These are phyloP conservation scores for Epistrophe grossulariae DNA, from an alignment of 2,888 invertebrate species.

Conservation along the genomic window DNA sequence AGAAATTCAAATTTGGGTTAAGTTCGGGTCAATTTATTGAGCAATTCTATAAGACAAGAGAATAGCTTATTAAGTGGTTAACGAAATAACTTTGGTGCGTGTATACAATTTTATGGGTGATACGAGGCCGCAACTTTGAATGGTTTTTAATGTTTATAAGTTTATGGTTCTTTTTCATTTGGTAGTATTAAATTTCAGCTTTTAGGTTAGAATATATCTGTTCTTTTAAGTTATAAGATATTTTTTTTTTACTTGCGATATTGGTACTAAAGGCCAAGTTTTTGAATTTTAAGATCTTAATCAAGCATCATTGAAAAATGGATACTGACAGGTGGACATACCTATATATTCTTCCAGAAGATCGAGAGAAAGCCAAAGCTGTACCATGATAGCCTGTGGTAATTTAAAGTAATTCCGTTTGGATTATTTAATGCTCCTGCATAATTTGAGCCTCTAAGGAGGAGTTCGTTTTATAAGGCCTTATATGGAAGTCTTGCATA, in stretches of 20 bases:
- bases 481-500: no score
- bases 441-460: background rate
- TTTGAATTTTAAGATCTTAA: conserved; percentile 2
- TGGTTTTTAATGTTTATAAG: background rate
- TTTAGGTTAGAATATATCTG: background rate
- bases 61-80: conserved; percentile 42
- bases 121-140: background rate
- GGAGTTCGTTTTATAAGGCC: no score
- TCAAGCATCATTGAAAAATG: background rate
- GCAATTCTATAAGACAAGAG: conserved; percentile 22
- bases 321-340: background rate
- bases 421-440: background rate
- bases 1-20: conserved; percentile 28
- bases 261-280: background rate
- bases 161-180: background rate
- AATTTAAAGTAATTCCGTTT: background rate
- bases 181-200: conserved; percentile 8
- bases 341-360: background rate
- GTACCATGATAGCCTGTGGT: background rate
- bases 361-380: background rate
- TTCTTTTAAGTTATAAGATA: background rate
- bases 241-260: background rate
- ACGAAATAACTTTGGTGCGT: conserved; percentile 15
- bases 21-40: conserved; percentile 19
- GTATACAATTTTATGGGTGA: conserved; percentile 11